Conservation (phyloP, 2,113 vertebrate genomes). For the Agelaius tricolor region DNA sequence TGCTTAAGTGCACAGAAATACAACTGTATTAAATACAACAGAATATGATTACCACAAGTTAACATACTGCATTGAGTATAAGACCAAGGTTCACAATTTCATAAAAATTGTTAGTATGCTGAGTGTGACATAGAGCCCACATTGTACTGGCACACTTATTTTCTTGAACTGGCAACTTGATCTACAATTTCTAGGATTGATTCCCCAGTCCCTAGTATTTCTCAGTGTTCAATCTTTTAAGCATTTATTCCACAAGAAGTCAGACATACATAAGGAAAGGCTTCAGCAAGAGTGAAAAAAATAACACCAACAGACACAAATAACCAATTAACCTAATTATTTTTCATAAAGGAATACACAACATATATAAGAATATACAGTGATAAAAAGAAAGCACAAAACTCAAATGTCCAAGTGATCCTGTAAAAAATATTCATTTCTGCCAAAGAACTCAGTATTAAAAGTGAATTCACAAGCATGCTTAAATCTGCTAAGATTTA, state of each 20-base stretch:
- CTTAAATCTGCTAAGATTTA: neutral
- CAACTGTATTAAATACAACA: conserved; percentile 37
- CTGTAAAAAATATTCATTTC: neutral
- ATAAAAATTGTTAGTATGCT: conserved; percentile 24
- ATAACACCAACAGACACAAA: neutral
- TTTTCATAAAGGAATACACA: neutral
- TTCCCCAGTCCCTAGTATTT: neutral
- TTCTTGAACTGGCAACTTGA: conserved; percentile 1
- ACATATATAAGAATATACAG: neutral
- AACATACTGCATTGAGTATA: conserved; percentile 8
- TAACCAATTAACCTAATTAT: neutral
- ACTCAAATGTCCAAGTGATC: neutral
- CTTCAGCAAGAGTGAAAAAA: neutral
- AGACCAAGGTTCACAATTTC: neutral
- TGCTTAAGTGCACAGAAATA: conserved; percentile 62
- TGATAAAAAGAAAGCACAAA: neutral
- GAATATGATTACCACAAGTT: conserved; percentile 42
- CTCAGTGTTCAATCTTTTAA: neutral
- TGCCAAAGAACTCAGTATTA: neutral
- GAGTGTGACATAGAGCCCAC: neutral
- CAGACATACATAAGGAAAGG: neutral
- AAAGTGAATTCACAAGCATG: neutral
- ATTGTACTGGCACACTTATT: neutral
- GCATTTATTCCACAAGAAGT: neutral
- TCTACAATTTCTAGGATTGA: neutral